Percentiles rank a stretch among this genome's conserved stretches.
Evolutionary conservation across 2,888 invertebrate genomes (phyloP).

Genomic region (Tortrix viridana): DNA sequence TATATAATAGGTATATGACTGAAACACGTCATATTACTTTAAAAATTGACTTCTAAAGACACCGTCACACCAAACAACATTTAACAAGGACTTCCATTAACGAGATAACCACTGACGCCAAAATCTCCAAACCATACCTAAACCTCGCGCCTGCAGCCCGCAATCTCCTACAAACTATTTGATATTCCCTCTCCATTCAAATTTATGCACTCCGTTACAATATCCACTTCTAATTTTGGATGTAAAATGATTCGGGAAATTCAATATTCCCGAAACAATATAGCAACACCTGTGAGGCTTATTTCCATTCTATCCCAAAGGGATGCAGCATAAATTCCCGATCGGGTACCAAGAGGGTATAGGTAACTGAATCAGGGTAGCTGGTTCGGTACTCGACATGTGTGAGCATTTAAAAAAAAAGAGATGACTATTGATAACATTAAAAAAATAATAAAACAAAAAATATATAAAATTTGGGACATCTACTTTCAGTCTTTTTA

Average conservation of each 20-base stretch:
- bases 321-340: constrained; percentile 29
- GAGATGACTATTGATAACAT: too few species aligned
- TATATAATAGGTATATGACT: too few species aligned
- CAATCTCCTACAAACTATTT: constrained; percentile 27
- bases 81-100: not conserved
- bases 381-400: not conserved
- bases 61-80: too few species aligned
- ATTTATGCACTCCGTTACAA: constrained; percentile 37
- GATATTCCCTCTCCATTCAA: constrained; percentile 31
- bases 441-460: too few species aligned
- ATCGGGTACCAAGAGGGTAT: not conserved
- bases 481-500: too few species aligned
- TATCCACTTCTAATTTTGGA: constrained; percentile 35
- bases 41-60: too few species aligned
- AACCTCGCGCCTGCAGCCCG: constrained; percentile 1
- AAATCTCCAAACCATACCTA: not conserved
- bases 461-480: too few species aligned
- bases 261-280: constrained; percentile 39
- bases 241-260: constrained; percentile 39
- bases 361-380: not conserved
- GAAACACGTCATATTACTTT: too few species aligned
- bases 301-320: constrained; percentile 34
- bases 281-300: constrained; percentile 36
- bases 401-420: too few species aligned
- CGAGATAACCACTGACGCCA: not conserved